Base-by-base conservation (phyloP, 2,888 invertebrate species). In the Folsomia candida region DNA sequence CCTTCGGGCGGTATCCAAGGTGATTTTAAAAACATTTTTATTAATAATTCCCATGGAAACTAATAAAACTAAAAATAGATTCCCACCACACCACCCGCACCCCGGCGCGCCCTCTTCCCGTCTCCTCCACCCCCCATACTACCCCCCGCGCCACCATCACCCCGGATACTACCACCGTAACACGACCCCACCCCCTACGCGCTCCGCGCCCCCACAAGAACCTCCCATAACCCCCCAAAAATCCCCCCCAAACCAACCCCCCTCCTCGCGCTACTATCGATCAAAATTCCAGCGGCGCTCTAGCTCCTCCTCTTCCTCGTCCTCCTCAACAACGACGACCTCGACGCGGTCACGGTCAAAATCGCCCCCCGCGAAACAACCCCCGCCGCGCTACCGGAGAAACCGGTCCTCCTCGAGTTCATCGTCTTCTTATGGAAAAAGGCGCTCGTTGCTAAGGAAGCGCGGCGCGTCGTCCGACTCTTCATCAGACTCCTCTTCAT, bases 401-500 rank as follows among this genome's bases (percentile, higher is more conserved):
- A 61, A 24, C 2, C 29, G 28, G 2, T 25, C 61, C 2, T 20
- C 20, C 58, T 58, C 58, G n/a, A 58, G 6, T 22, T 61, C 61
- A 58, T 58, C 58, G 9, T 25, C 64, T 18, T 72, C 68, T 66
- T 18, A 14, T 18, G 11, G n/a, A n/a, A n/a, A n/a, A n/a, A n/a
- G n/a, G n/a, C n/a, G n/a, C n/a, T n/a, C n/a, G n/a, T n/a, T n/a
- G n/a, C n/a, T n/a, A n/a, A n/a, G n/a, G n/a, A n/a, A n/a, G n/a
- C n/a, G n/a, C n/a, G n/a, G n/a, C n/a, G n/a, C n/a, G n/a, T n/a
- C n/a, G n/a, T n/a, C n/a, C n/a, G n/a, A n/a, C n/a, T n/a, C n/a
- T n/a, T n/a, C n/a, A n/a, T n/a, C n/a, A n/a, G n/a, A n/a, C n/a
- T 18, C 11, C 51, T 14, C 11, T 11, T 47, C 51, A 47, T 51